These are phyloP conservation scores for Microcebus murinus DNA, from an alignment of 2,113 vertebrate species.

Conservation along the genomic window DNA sequence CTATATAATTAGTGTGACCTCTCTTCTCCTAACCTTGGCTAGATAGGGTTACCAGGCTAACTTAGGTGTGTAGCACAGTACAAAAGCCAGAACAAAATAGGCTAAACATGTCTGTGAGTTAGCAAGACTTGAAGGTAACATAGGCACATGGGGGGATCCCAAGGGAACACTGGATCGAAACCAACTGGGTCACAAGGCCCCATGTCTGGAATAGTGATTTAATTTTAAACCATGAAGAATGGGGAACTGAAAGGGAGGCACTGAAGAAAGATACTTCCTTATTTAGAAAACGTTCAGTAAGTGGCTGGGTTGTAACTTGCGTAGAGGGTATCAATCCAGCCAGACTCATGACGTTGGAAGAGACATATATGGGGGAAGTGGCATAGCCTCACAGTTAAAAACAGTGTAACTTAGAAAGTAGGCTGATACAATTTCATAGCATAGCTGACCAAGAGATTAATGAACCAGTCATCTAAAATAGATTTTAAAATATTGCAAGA, in stretches of 20 bases:
- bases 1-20: background rate
- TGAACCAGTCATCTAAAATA: background rate
- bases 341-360: background rate
- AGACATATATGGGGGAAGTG: background rate
- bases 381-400: background rate
- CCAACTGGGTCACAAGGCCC: background rate
- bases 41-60: background rate
- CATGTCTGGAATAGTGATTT: background rate
- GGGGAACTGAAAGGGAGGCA: background rate
- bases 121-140: background rate
- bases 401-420: background rate
- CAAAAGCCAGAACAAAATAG: background rate
- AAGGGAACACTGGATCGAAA: background rate
- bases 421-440: background rate
- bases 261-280: background rate
- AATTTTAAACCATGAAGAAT: background rate
- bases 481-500: background rate
- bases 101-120: background rate
- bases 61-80: background rate
- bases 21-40: background rate
- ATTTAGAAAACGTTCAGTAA: background rate
- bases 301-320: background rate
- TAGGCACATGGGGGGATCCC: background rate
- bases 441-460: constrained; percentile 17
- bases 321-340: background rate